Evolutionary conservation across 2,888 invertebrate genomes (phyloP).

Genomic region (Pachymerium ferrugineum): DNA sequence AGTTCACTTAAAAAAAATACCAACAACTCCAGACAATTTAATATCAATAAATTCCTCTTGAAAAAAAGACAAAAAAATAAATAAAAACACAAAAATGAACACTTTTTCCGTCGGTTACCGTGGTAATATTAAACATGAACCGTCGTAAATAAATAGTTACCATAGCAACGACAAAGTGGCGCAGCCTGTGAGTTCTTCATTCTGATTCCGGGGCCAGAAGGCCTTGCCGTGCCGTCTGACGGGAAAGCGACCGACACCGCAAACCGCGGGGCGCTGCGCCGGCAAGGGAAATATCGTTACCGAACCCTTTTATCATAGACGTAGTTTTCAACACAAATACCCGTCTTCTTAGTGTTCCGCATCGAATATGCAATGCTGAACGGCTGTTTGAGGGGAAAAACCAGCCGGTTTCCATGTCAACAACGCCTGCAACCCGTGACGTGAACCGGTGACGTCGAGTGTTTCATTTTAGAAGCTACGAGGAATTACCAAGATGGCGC

Average conservation of each 20-base stretch:
- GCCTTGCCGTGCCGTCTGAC: slow-evolving; percentile 13
- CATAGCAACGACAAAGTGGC: slow-evolving; percentile 9
- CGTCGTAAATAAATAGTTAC: slow-evolving; percentile 3
- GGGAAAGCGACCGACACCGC: slow-evolving; percentile 13
- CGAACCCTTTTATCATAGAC: too few relatives aligned
- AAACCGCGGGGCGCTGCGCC: slow-evolving; percentile 3
- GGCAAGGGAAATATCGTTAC: background rate
- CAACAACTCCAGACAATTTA: background rate
- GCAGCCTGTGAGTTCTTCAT: background rate
- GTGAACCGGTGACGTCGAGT: slow-evolving; percentile 14
- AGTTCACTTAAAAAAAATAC: background rate
- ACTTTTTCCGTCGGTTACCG: slow-evolving; percentile 1
- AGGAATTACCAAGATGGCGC: slow-evolving; percentile 28
- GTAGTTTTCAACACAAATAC: too few relatives aligned
- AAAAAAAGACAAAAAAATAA: background rate
- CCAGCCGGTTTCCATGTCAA: slow-evolving; percentile 24
- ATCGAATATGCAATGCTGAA: background rate
- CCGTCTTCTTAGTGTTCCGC: too few relatives aligned
- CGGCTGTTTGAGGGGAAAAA: background rate
- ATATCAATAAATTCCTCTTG: background rate
- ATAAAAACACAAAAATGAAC: background rate
- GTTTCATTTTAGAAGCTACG: background rate
- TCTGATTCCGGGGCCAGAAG: background rate
- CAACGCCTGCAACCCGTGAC: slow-evolving; percentile 23
- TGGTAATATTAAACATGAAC: slow-evolving; percentile 4